Base-by-base conservation (phyloP, 2,888 invertebrate species). In the Axea sp. region DNA sequence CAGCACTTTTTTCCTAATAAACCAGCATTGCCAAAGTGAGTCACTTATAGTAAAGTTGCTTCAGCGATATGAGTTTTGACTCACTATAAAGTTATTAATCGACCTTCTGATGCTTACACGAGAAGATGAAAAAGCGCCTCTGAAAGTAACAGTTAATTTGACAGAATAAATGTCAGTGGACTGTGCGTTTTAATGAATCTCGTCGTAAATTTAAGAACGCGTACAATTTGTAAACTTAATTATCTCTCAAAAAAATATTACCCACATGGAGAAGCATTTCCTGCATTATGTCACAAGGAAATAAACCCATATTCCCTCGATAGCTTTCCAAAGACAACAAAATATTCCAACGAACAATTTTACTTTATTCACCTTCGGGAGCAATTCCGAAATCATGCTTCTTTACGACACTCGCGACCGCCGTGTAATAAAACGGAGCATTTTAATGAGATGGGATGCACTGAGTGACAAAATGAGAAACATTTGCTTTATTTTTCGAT, bases 391-490 rank as follows among this genome's bases (percentile, higher is more conserved):
- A 49, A 57, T 43, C 45, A 26, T 39, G 24, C 5, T 31, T 53
- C 59, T 51, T 47, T 37, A 31, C 68, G 6, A 7, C 49, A 39
- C 39, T 43, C 49, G 26, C 19, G 33, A 4, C 11, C 12, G 47
- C 49, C 55, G 24, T 57, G 57, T 28, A 57, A 62, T 47, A 68
- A 65, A 67, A 45, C 55, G 26, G 39, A 28, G 49, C 39, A 28
- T 37, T 43, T 43, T 49, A 47, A 47, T 55, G 64, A 43, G 43
- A 65, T 65, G 62, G 73, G 71, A 39, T 62, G 69, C 47, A 33
- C 60, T 67, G 45, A 59, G 69, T 39, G 69, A 51, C 11, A 35
- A 6, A n/a, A 26, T 30, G 24, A 7, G 24, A 17, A 31, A 14
- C 11, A 12, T 30, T 43, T 47, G n/a, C 22, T 39, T 37, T 35